Evolutionary conservation across 2,113 vertebrate genomes (phyloP).

Genomic region (Embiotoca jacksoni): DNA sequence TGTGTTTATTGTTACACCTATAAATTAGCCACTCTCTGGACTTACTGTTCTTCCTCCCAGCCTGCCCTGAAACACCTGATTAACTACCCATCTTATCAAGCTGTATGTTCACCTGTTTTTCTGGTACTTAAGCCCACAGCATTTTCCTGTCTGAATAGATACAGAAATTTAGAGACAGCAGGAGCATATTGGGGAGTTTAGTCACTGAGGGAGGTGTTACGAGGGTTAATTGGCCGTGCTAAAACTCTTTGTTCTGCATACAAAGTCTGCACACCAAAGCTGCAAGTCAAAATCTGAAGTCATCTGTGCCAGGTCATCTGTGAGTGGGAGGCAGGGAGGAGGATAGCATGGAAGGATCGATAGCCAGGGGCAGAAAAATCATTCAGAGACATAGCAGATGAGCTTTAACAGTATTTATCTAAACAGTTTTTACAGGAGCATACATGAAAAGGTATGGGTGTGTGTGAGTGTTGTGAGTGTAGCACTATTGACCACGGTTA

Average conservation of each 20-base stretch:
- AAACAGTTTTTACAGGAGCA: constrained; percentile 4
- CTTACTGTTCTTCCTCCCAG: too few species aligned
- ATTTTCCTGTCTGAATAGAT: neutral
- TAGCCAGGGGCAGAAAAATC: constrained; percentile 34
- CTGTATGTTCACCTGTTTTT: neutral
- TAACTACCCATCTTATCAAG: neutral
- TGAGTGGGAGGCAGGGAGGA: constrained; percentile 62
- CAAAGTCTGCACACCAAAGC: constrained; percentile 68
- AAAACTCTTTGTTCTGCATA: constrained; percentile 43
- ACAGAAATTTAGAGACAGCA: neutral
- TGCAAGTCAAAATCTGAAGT: constrained; percentile 74
- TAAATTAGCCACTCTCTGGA: too few species aligned
- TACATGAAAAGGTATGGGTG: neutral
- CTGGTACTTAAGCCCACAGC: neutral
- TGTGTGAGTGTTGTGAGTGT: constrained; percentile 73
- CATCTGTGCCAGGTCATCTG: constrained; percentile 78
- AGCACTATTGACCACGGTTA: constrained; percentile 78
- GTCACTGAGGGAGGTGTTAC: neutral
- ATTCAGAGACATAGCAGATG: constrained; percentile 18
- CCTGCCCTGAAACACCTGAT: neutral
- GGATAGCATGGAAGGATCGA: constrained; percentile 29
- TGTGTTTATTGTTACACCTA: too few species aligned
- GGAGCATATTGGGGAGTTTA: neutral
- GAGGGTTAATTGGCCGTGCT: neutral
- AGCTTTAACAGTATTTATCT: constrained; percentile 43